Percentiles rank a stretch among this genome's conserved stretches.
These are phyloP conservation scores for Pipistrellus kuhlii DNA, from an alignment of 2,797 vertebrate species.

Conservation along the genomic window DNA sequence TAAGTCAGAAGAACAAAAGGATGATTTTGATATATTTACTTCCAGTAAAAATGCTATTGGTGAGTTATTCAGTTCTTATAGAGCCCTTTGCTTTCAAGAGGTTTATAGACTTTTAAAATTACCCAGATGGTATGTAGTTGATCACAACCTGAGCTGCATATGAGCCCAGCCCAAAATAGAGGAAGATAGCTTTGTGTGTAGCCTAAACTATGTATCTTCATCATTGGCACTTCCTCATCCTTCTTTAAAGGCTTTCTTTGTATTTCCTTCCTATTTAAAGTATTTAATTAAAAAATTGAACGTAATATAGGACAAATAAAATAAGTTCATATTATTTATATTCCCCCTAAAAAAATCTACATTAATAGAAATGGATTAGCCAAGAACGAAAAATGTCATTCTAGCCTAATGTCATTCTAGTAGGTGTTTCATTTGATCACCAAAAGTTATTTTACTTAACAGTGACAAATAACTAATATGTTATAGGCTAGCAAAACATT, in stretches of 20 bases:
- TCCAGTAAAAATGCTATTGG: constrained; percentile 98
- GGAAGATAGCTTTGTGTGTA: not conserved
- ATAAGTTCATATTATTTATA: not conserved
- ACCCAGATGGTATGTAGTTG: rapidly evolving
- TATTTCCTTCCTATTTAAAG: not conserved
- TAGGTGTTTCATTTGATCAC: not conserved
- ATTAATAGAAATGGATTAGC: not conserved
- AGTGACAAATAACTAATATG: not conserved
- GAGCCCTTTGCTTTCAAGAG: not conserved
- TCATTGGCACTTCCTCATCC: not conserved
- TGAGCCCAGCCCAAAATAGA: not conserved
- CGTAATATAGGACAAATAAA: too few relatives aligned
- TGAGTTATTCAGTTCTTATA: constrained; percentile 77
- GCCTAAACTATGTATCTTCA: rapidly evolving
- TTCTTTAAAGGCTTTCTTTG: not conserved
- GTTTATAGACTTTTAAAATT: not conserved
- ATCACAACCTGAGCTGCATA: not conserved
- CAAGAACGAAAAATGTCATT: not conserved
- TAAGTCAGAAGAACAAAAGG: constrained; percentile 97
- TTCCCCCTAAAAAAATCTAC: not conserved
- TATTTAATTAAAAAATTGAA: not conserved
- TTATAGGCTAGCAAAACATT: not conserved
- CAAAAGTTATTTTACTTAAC: not conserved
- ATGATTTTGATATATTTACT: constrained; percentile 98
- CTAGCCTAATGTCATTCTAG: not conserved